These are phyloP conservation scores for Craniophora ligustri DNA, from an alignment of 2,888 invertebrate genomes.

Conservation along the genomic window DNA sequence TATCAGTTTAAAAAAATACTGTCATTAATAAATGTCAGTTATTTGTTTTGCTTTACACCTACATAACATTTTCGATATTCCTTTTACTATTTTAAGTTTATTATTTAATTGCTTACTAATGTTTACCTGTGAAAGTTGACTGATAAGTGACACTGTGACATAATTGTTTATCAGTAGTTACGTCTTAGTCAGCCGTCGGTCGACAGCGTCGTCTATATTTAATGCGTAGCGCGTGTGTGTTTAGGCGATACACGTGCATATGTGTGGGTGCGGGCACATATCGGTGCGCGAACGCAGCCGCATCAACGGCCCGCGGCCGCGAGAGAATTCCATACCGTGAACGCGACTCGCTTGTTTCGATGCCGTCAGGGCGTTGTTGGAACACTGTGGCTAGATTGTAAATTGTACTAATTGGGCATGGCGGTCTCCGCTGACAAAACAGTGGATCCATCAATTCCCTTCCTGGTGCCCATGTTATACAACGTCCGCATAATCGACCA, in stretches of 20 bases:
- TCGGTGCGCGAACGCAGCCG: conserved; percentile 83
- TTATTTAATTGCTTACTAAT: conserved; percentile 21
- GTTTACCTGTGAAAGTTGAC: conserved; percentile 56
- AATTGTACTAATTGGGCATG: conserved; percentile 87
- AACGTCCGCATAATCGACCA: conserved; percentile 70
- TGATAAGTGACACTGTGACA: conserved; percentile 61
- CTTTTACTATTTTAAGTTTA: conserved; percentile 1
- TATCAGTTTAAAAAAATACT: neutral
- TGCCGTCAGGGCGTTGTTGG: conserved; percentile 84
- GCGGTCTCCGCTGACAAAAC: conserved; percentile 81
- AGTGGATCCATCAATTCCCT: conserved; percentile 79
- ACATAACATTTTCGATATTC: conserved; percentile 12
- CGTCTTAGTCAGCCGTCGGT: conserved; percentile 54
- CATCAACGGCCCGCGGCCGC: conserved; percentile 72
- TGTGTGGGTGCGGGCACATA: conserved; percentile 74
- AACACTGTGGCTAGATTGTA: conserved; percentile 81
- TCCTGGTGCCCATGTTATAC: conserved; percentile 74
- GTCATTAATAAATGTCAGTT: conserved; percentile 20
- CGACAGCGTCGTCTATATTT: conserved; percentile 68
- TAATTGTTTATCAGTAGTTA: conserved; percentile 64
- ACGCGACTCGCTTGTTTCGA: conserved; percentile 83
- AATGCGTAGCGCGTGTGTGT: conserved; percentile 63
- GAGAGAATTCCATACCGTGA: conserved; percentile 84
- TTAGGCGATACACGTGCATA: conserved; percentile 44
- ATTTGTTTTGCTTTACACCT: conserved; percentile 2